Evolutionary conservation across 2,113 vertebrate genomes (phyloP), one percentile per base, ranked within the genome.

Genomic region (Corythornis madagascariensis): DNA sequence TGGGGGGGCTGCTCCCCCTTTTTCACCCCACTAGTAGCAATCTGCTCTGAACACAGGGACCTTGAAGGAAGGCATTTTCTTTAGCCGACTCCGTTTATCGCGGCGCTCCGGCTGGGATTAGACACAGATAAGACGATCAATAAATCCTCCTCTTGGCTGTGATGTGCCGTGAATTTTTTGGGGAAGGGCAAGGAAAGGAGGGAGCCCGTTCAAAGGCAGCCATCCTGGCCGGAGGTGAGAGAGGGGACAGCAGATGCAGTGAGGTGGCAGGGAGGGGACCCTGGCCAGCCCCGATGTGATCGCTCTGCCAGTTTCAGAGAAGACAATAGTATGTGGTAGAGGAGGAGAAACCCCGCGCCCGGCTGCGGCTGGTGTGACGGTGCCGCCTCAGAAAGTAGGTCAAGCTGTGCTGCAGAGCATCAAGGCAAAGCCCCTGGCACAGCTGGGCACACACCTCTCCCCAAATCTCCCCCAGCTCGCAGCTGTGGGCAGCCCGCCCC

Each of bases 371-470:
- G 94, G 52, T 66, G 42, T 17, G 95, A 60, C 71, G 78, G 61
- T 71, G 43, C 79, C 0, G 55, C 63, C 5, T 1, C 31, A 77
- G 85, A 96, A 97, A 96, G 76, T 97, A 97, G 97, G 97, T 97
- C 97, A 97, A 85, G 91, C 85, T 81, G 60, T 71, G 73, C 83
- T 55, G 80, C 95, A 87, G 86, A 95, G 86, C 77, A 4, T 1
- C 0, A 31, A 78, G 65, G 78, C 65, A 75, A 26, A 94, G 84
- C 45, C 43, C 83, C 79, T 71, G 40, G 80, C 83, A 18, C 40
- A 52, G 76, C 21, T 0, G 3, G 65, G n/a, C 65, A 60, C 31
- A 52, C 77, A 40, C 47, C 38, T 57, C 72, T 65, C 26, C 82
- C 42, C 86, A 63, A 3, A 24, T 16, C 11, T 57, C 14, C 22